Percentiles rank a stretch among this genome's conserved stretches.
Conservation (phyloP, 2,888 invertebrate species). For the Hydrotaea diabolus region DNA sequence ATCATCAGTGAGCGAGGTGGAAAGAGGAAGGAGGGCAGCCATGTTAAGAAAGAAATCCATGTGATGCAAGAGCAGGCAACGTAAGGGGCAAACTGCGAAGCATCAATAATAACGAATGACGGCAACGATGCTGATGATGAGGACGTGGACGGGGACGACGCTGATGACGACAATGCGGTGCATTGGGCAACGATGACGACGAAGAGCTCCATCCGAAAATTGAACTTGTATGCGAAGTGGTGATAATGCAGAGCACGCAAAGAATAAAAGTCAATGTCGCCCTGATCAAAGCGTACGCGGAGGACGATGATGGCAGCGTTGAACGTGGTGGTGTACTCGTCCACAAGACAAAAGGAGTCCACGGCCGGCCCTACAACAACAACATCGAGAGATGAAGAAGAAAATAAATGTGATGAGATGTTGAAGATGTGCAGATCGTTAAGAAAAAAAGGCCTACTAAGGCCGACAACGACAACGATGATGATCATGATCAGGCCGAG, state of each 20-base stretch:
- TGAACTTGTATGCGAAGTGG: conserved; percentile 53
- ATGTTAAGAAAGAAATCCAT: conserved; percentile 41
- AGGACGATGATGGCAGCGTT: background rate
- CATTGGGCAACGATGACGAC: conserved; percentile 44
- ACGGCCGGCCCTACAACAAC: conserved; percentile 32
- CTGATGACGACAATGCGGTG: conserved; percentile 47
- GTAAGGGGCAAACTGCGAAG: conserved; percentile 67
- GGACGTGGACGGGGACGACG: conserved; percentile 29
- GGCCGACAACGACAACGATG: background rate
- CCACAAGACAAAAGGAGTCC: conserved; percentile 34
- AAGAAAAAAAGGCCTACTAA: conserved; percentile 6
- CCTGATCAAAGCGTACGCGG: conserved; percentile 58
- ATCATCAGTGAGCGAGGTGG: conserved; percentile 32
- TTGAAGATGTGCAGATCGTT: conserved; percentile 62
- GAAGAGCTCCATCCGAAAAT: conserved; percentile 14
- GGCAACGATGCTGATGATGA: conserved; percentile 71
- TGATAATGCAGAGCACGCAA: conserved; percentile 67
- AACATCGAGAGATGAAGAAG: conserved; percentile 41
- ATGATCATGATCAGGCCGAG: conserved; percentile 35
- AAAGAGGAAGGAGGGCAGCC: background rate
- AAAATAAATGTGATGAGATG: conserved; percentile 61
- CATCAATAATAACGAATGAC: conserved; percentile 74
- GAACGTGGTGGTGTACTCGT: conserved; percentile 6
- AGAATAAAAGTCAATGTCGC: conserved; percentile 64
- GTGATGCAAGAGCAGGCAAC: conserved; percentile 53